Base-by-base conservation (phyloP, 2,797 vertebrate genomes). In the Danio albolineatus region DNA sequence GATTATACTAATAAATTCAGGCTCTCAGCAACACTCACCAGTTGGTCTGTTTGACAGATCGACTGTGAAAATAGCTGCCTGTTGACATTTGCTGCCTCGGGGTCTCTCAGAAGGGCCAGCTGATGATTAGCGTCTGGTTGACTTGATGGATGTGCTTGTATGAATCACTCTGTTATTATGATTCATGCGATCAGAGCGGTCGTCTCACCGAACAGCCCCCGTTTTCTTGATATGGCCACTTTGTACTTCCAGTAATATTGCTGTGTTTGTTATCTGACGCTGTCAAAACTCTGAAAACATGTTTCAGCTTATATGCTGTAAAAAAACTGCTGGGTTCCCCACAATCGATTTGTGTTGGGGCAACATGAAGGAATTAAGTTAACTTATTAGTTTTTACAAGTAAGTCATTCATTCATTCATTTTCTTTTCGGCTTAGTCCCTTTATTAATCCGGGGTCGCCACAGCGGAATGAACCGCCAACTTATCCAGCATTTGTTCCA, bases 91-190 rank as follows among this genome's bases (percentile, higher is more conserved):
- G 39, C 71, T 73, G 62, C 39, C 51, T 78, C 16, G 17, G 66
- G 28, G 48, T 78, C 60, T 36, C 56, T 54, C 6, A 41, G 48
- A 43, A 70, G 56, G 36, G 48, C 17, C 51, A n/a, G 67, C 39
- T 46, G 79, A 78, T 59, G 59, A 69, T 69, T 53, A 73, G 56
- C 7, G 49, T 43, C 65, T 39, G 28, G 43, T 28, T 77, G 72
- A 73, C 78, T 43, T 80, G 75, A 78, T 69, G 19, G 44, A 73
- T 77, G 46, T 48, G 28, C 57, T 53, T 43, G 36, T 36, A 46
- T 81, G 67, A 81, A 51, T 81, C 75, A 81, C 9, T 80, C 36
- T 48, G 65, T 53, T 61, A 78, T 78, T 77, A 80, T 81, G 82
- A 84, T 46, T 82, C 75, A 78, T 64, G 13, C 9, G 4, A 69